Base-by-base conservation (phyloP, 2,113 vertebrate species). In the Colinus virginianus region DNA sequence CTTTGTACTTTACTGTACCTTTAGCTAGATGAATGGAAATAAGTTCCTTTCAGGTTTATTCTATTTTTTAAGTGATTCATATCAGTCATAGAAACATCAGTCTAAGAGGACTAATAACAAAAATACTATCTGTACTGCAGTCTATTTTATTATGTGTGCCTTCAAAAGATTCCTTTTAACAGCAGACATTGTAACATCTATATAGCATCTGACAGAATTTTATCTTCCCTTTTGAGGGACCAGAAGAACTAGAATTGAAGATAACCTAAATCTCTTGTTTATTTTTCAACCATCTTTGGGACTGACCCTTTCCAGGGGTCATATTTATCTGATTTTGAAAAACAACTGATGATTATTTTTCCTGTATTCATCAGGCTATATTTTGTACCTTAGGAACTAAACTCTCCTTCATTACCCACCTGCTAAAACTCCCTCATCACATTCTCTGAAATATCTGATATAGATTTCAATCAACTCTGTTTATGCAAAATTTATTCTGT, bases 81-180 rank as follows among this genome's bases (percentile, higher is more conserved):
- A 70, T 9, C 13, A 45, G 40, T 28, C 34, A 7, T 58, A 79
- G 8, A 45, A 91, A 23, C 30, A 59, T 3, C 36, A 77, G 23
- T 58, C 71, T 74, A 49, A 53, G 40, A 88, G 13, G 45, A 83
- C 14, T 42, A 64, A 56, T 51, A 19, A 13, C 20, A 84, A 78
- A 91, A 91, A 69, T 77, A n/a, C 32, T 82, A 7, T 48, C 53
- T 58, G 30, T 42, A 34, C 7, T 22, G 8, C 16, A 8, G 3
- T 78, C 46, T 62, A 32, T 53, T 81, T 90, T 74, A 49, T 28
- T 75, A 25, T 7, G 58, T 0, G 0, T 9, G 49, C 28, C 10
- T 87, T 94, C 64, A 89, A 78, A 87, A 84, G n/a, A 9, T 75
- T 82, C 34, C 28, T 63, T 49, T 32, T 76, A 58, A 76, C 28